A percentile compares a stretch with the other conserved stretches of the same genome.
These are phyloP conservation scores for Drosophila mimica DNA, from an alignment of 2,888 invertebrate species.

Conservation along the genomic window DNA sequence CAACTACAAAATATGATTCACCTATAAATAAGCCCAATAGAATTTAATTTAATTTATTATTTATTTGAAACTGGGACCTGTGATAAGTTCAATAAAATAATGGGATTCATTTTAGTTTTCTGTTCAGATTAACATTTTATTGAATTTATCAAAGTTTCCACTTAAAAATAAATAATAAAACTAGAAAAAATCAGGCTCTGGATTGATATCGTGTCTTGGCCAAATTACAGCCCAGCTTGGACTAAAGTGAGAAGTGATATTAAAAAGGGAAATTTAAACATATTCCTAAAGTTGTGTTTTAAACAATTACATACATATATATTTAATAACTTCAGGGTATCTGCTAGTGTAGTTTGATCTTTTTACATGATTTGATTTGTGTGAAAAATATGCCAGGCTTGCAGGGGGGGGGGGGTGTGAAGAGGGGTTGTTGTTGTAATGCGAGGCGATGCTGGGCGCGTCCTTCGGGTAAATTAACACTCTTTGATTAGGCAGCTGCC, in stretches of 20 bases:
- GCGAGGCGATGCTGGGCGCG: slow-evolving; percentile 39
- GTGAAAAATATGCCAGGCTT: slow-evolving; percentile 57
- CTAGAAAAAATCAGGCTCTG: not conserved
- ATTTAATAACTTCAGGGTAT: not conserved
- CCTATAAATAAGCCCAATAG: too few species aligned
- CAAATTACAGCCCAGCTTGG: too few species aligned
- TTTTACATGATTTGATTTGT: slow-evolving; percentile 16
- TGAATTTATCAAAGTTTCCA: too few species aligned
- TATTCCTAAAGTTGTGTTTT: not conserved
- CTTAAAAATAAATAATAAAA: not conserved
- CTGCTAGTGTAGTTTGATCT: not conserved
- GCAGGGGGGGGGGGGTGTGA: not conserved
- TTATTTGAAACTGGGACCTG: too few species aligned
- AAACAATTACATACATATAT: not conserved
- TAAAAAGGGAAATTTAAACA: not conserved
- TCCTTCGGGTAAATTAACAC: slow-evolving; percentile 82
- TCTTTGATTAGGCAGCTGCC: slow-evolving; percentile 72
- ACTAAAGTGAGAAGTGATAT: not conserved
- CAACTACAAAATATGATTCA: too few species aligned
- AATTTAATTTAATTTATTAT: too few species aligned
- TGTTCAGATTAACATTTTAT: too few species aligned
- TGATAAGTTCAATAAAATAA: too few species aligned
- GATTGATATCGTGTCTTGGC: too few species aligned
- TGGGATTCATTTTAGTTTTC: too few species aligned
- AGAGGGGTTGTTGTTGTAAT: slow-evolving; percentile 19